phyloP scores from a whole-genome alignment of 2,888 invertebrate species.

The Drosophila leonis region DNA sequence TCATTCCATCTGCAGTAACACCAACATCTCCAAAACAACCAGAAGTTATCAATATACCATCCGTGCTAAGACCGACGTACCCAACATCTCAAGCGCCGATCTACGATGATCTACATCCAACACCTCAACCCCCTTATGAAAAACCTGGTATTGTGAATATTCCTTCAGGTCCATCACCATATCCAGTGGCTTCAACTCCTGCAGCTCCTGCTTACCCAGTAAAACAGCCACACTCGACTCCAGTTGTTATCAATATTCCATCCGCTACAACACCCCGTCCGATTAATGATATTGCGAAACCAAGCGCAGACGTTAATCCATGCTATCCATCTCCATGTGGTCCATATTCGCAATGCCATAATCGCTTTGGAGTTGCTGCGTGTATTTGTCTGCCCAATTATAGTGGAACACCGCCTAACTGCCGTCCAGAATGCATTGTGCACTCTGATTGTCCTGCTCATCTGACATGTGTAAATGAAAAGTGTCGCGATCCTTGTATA shows the following conservation, averaged over 20 bases:
- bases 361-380: slow-evolving; percentile 87
- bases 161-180: slow-evolving; percentile 37
- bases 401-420: slow-evolving; percentile 88
- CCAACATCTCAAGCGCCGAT: slow-evolving; percentile 31
- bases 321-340: slow-evolving; percentile 89
- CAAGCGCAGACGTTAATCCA: slow-evolving; percentile 82
- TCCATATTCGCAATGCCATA: slow-evolving; percentile 89
- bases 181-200: slow-evolving; percentile 16
- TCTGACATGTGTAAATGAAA: slow-evolving; percentile 89
- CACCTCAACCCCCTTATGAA: slow-evolving; percentile 4
- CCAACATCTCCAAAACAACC: slow-evolving; percentile 22
- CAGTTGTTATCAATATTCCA: too few species aligned
- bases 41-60: slow-evolving; percentile 41
- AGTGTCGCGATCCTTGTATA: slow-evolving; percentile 90
- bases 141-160: slow-evolving; percentile 51
- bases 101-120: slow-evolving; percentile 32
- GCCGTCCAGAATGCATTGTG: slow-evolving; percentile 87
- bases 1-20: slow-evolving; percentile 11
- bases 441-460: slow-evolving; percentile 87
- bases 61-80: slow-evolving; percentile 33
- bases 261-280: too few species aligned
- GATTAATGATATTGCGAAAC: slow-evolving; percentile 44
- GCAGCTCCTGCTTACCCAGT: too few species aligned
- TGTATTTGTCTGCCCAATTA: slow-evolving; percentile 88
- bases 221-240: too few species aligned